Percentiles rank a stretch among this genome's conserved stretches.
These are phyloP conservation scores for Phymanthus crucifer DNA, from an alignment of 92 coral and sea anemone species.

Conservation along the genomic window DNA sequence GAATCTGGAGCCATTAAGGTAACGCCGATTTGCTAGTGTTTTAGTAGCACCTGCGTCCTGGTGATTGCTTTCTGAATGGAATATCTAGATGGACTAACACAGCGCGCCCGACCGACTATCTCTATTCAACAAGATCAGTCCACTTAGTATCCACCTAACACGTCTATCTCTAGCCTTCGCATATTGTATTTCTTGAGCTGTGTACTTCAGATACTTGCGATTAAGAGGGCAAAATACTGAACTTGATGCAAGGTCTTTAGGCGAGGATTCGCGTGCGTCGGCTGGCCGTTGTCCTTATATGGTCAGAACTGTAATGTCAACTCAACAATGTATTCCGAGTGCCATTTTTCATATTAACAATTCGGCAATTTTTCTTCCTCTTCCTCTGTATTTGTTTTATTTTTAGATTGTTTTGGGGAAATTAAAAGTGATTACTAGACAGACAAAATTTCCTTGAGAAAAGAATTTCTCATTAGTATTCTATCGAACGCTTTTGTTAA, in stretches of 20 bases:
- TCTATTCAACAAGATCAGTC: neutral
- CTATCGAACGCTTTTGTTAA: conserved; percentile 13
- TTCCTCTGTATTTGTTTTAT: neutral
- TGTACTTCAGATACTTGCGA: neutral
- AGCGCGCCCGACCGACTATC: neutral
- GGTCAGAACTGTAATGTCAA: neutral
- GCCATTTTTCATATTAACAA: conserved; percentile 28
- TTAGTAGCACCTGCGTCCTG: neutral
- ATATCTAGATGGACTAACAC: neutral
- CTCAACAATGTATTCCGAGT: neutral
- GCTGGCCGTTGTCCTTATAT: neutral
- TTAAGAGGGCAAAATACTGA: neutral
- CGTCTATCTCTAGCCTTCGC: neutral
- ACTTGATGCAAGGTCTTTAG: neutral
- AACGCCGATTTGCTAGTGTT: neutral
- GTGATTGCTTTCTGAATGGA: neutral
- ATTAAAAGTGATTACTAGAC: neutral
- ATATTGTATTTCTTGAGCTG: neutral
- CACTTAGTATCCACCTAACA: neutral
- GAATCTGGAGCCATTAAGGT: neutral
- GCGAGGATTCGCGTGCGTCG: neutral
- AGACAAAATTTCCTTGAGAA: neutral
- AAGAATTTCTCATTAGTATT: conserved; percentile 19
- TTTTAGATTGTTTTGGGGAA: neutral
- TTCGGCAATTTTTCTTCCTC: neutral